Evolutionary conservation across 2,797 vertebrate genomes (phyloP).

Genomic region (Gobio occitaniae): DNA sequence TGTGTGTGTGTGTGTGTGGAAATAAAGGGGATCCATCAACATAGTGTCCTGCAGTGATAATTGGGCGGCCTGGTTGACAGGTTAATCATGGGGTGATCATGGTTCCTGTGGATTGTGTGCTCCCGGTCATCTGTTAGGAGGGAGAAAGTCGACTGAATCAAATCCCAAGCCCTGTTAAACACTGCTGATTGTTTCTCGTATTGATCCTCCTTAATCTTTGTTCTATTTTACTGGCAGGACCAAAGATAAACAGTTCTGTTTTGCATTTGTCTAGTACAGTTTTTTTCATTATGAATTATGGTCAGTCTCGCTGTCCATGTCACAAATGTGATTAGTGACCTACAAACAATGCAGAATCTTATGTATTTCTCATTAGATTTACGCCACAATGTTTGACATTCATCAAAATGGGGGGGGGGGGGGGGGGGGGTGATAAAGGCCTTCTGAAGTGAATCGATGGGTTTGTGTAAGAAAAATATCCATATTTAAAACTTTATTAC

Average conservation of each 20-base stretch:
- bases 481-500: too few species aligned
- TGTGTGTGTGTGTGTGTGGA: slow-evolving; percentile 18
- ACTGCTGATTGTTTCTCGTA: neutral
- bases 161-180: neutral
- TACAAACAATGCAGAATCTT: neutral
- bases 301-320: neutral
- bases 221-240: neutral
- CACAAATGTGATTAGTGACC: neutral
- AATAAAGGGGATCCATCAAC: slow-evolving; percentile 44
- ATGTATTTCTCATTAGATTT: neutral
- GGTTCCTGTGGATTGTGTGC: slow-evolving; percentile 43
- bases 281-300: neutral
- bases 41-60: slow-evolving; percentile 56
- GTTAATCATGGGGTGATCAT: slow-evolving; percentile 51
- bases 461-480: too few species aligned
- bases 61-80: slow-evolving; percentile 55
- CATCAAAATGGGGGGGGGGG: too few species aligned
- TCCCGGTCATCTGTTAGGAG: slow-evolving; percentile 54
- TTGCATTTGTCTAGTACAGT: neutral
- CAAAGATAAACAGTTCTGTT: slow-evolving; percentile 14
- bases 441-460: too few species aligned
- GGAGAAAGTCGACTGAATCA: neutral
- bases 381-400: neutral
- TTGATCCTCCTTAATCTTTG: slow-evolving; percentile 1
- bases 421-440: too few species aligned